Evolutionary conservation across 2,113 vertebrate genomes (phyloP).

Genomic region (Parotia lawesii): DNA sequence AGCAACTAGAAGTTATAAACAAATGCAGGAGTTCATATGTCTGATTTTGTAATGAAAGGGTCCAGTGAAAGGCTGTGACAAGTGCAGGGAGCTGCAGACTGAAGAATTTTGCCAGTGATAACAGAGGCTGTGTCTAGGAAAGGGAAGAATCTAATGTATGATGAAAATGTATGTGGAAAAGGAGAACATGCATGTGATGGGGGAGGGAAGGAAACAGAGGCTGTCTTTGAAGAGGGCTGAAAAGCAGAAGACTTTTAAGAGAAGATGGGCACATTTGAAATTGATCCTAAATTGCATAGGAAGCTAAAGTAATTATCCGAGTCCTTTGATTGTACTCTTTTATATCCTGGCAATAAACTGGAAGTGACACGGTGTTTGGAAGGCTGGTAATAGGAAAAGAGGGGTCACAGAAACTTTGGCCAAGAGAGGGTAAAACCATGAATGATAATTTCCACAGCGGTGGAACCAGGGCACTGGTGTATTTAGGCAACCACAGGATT

Average conservation of each 20-base stretch:
- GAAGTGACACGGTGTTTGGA: not conserved
- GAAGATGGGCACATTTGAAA: not conserved
- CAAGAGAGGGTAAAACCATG: not conserved
- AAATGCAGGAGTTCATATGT: not conserved
- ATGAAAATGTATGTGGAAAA: not conserved
- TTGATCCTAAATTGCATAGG: not conserved
- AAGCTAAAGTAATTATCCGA: not conserved
- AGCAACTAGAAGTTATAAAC: not conserved
- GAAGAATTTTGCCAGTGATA: not conserved
- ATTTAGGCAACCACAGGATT: constrained; percentile 27
- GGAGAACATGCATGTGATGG: not conserved
- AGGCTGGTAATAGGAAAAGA: not conserved
- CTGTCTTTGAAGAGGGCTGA: not conserved
- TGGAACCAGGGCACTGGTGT: not conserved
- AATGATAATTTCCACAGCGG: not conserved
- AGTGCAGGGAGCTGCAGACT: not conserved
- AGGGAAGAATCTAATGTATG: not conserved
- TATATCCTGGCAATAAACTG: not conserved
- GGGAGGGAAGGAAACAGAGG: not conserved
- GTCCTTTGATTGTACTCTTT: not conserved
- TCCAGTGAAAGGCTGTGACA: not conserved
- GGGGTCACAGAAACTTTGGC: not conserved
- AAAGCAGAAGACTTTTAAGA: not conserved
- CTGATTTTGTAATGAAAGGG: not conserved
- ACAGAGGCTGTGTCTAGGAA: not conserved